A percentile compares a stretch with the other conserved stretches of the same genome.
Evolutionary conservation across 2,888 invertebrate genomes (phyloP).

Genomic region (Stenotaenia linearis): DNA sequence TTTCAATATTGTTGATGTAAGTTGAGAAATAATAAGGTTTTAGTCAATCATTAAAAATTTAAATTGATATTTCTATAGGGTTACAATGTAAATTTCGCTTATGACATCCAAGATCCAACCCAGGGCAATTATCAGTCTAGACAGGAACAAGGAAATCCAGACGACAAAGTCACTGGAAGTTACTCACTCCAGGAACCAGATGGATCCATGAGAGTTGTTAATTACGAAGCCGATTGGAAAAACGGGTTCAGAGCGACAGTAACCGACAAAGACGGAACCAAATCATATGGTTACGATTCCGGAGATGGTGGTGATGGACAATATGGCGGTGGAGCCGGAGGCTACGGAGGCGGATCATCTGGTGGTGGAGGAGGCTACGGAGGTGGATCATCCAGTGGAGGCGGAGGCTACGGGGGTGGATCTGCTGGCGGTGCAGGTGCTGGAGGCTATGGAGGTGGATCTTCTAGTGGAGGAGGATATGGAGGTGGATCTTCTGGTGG

Average conservation of each 20-base stretch:
- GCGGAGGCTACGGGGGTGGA: neutral
- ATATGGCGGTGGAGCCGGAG: neutral
- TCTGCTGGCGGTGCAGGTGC: neutral
- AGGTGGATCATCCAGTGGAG: neutral
- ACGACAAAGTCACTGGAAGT: slow-evolving; percentile 63
- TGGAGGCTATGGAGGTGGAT: neutral
- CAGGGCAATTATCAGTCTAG: slow-evolving; percentile 68
- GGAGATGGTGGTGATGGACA: slow-evolving; percentile 13
- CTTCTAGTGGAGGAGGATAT: neutral
- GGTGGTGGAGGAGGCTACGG: slow-evolving; percentile 3
- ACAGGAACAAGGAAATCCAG: slow-evolving; percentile 63
- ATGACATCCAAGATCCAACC: slow-evolving; percentile 68
- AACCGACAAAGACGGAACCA: slow-evolving; percentile 31
- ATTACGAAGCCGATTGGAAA: slow-evolving; percentile 65
- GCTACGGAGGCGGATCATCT: neutral
- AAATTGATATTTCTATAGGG: slow-evolving; percentile 52
- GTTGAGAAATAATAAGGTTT: neutral
- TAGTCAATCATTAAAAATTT: neutral
- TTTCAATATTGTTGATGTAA: neutral
- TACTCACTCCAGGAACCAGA: slow-evolving; percentile 69
- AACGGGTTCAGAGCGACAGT: slow-evolving; percentile 71
- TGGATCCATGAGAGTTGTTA: slow-evolving; percentile 64
- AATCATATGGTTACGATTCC: slow-evolving; percentile 1
- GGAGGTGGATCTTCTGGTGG: too few relatives aligned
- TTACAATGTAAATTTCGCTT: slow-evolving; percentile 66